Base-by-base conservation (phyloP, 2,797 vertebrate genomes). In the Coilia nasus region DNA sequence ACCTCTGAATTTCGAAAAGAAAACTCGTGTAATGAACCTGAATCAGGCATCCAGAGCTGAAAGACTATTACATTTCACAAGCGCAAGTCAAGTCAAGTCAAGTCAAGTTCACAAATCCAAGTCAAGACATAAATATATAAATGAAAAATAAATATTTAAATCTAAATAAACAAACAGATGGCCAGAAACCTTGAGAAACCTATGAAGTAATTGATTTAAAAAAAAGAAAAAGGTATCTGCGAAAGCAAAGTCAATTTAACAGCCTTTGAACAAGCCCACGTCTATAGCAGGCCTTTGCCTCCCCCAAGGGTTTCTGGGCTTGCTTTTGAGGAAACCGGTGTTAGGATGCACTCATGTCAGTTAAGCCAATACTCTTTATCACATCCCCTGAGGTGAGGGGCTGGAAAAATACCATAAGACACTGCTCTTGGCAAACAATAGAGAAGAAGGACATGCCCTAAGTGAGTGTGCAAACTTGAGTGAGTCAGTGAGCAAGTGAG, bases 261-360 rank as follows among this genome's bases (percentile, higher is more conserved):
- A 92, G 89, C 56, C 91, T 92, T 85, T 90, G 89, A 93, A 89
- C 88, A 92, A 94, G 90, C 90, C 92, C 88, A 86, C 90, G 88
- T 84, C 50, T 87, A 83, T 88, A 88, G 82, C 85, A 85, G 87
- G 86, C 87, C 90, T 81, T 88, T 11, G 84, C 88, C 87, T 88
- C 87, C 87, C 89, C 88, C 83, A 54, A 54, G 50, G 50, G 92
- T 92, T 80, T 89, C 93, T 94, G 93, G 88, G 94, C 93, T 88
- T 90, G 92, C 93, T 95, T 94, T 89, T 94, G 94, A 94, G 93
- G 94, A 92, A 93, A 95, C 95, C 90, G 90, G 88, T 87, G 82
- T 92, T 93, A 94, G 92, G 96, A 94, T 90, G 83, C 86, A 95
- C 94, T 94, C 94, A 93, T 95, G 94, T 95, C 95, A 93, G 93